A percentile compares a stretch with the other conserved stretches of the same genome.
Evolutionary conservation across 1,140 invertebrate species (phyloP).

Genomic region (Aporrectodea caliginosa): DNA sequence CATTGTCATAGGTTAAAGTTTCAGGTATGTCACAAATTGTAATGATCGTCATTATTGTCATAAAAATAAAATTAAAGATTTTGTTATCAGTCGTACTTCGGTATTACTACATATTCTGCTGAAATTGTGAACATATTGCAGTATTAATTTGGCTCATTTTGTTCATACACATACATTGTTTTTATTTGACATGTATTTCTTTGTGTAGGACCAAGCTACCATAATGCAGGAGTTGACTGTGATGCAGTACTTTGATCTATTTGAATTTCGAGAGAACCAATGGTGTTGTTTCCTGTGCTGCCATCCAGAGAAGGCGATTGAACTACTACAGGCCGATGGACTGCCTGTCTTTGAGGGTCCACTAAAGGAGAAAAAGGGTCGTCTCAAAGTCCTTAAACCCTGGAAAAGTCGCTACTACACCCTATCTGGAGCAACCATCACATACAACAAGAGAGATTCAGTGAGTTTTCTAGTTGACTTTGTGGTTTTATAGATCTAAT

Average conservation of each 20-base stretch:
- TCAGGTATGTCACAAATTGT: too few species aligned
- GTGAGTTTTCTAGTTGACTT: slow-evolving; percentile 58
- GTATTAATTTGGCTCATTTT: too few species aligned
- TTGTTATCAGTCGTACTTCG: too few species aligned
- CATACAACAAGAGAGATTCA: slow-evolving; percentile 70
- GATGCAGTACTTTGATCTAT: slow-evolving; percentile 85
- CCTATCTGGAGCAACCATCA: slow-evolving; percentile 81
- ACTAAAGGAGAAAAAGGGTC: slow-evolving; percentile 89
- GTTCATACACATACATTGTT: too few species aligned
- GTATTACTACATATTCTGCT: too few species aligned
- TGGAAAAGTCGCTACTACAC: slow-evolving; percentile 93
- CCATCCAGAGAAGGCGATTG: slow-evolving; percentile 79
- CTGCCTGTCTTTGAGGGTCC: slow-evolving; percentile 65
- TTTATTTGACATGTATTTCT: too few species aligned
- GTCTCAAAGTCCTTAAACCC: slow-evolving; percentile 81
- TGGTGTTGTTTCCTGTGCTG: slow-evolving; percentile 89
- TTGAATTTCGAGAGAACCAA: slow-evolving; percentile 68
- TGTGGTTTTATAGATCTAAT: not conserved
- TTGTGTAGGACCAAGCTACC: slow-evolving; percentile 72
- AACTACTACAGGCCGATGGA: slow-evolving; percentile 66
- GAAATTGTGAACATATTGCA: too few species aligned
- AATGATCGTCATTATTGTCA: too few species aligned
- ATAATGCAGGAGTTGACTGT: slow-evolving; percentile 79
- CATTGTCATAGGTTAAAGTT: too few species aligned
- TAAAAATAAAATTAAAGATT: too few species aligned